Base-by-base conservation (phyloP, 2,113 vertebrate species). In the Emydocephalus ijimae region DNA sequence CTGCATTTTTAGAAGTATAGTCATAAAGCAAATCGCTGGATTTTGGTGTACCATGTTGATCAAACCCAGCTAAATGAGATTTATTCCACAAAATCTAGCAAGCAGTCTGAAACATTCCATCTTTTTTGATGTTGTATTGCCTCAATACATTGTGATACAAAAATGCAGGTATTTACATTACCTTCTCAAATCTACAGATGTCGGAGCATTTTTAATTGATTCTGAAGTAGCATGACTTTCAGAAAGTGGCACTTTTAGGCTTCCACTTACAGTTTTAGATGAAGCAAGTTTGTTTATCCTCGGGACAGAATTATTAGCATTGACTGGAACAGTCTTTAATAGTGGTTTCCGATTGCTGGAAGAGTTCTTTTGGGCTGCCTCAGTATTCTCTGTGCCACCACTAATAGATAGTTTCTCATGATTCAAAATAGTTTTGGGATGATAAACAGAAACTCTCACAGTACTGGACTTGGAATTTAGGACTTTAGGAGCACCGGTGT, bases 121-220 rank as follows among this genome's bases (percentile, higher is more conserved):
- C 34, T 6, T 85, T 57, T 57, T 43, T 56, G 88, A n/a, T n/a
- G 55, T 9, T 39, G 20, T 10, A 55, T 29, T 39, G 34, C 21
- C 74, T 20, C 74, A 81, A 21, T 3, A 21, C 8, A 39, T 43
- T 43, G 21, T 81, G 34, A 81, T 21, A 21, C 3, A 9, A 81
- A 43, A 81, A 21, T 81, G 18, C 18, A 81, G 74, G 34, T 7
- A 92, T 93, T 91, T 89, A 24, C 15, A 29, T 97, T 96, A 99
- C 99, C 97, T 98, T 95, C 97, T 98, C 39, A 98, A 98, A 94
- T 98, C 98, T 18, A 96, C 94, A 0, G 98, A 96, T 92, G 98
- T 98, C 91, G 64, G 93, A 95, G 96, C 54, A 87, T 97, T 97
- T 93, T 97, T 85, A 29, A 89, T 88, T 0, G 15, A 55, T 95